Evolutionary conservation across 2,113 vertebrate species (phyloP).

Genomic region (Acrocephalus kingi): DNA sequence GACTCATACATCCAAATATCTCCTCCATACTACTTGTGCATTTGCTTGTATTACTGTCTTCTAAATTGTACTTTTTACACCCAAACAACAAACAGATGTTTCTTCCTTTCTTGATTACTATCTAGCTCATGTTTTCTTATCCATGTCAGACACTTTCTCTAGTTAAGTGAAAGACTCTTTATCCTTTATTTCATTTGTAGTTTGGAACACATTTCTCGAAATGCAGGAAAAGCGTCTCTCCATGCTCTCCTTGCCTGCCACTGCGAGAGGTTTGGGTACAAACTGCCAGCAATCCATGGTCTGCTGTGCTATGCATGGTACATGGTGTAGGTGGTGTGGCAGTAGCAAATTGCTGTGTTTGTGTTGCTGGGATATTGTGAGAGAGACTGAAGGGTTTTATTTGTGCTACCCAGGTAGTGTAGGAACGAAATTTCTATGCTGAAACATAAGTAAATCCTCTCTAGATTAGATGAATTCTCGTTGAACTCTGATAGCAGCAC

Average conservation of each 20-base stretch:
- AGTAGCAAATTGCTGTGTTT: neutral
- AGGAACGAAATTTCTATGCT: neutral
- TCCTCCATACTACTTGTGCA: neutral
- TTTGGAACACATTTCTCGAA: neutral
- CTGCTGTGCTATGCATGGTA: accelerated
- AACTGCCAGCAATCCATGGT: neutral
- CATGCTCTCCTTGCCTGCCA: neutral
- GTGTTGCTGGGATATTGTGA: neutral
- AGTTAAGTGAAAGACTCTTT: neutral
- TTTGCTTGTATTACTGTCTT: neutral
- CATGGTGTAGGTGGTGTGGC: too few relatives aligned
- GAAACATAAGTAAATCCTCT: neutral
- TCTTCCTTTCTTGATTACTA: neutral
- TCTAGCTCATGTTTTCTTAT: neutral
- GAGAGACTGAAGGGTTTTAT: neutral
- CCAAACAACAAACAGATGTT: neutral
- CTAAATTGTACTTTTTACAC: neutral
- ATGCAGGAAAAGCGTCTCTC: neutral
- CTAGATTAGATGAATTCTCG: neutral
- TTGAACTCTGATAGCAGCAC: neutral
- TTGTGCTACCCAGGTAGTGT: neutral
- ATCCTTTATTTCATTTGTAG: neutral
- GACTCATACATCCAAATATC: neutral
- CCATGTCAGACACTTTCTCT: neutral
- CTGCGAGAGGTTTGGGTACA: neutral